Conservation (phyloP, 2,888 invertebrate species). For the Rugalucina vietnamica region DNA sequence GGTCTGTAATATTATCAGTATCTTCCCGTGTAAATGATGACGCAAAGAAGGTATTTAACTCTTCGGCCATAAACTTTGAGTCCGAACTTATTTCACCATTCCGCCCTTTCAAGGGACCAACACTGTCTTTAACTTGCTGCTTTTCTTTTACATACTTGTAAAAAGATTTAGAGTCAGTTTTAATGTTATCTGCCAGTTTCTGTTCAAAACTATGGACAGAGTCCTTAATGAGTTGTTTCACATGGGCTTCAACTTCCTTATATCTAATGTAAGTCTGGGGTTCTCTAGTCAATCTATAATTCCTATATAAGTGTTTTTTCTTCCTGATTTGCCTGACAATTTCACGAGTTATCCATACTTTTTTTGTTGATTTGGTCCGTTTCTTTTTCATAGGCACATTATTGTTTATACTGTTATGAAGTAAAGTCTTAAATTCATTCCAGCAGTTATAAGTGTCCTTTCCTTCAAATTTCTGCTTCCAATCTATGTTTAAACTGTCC, state of each 20-base stretch:
- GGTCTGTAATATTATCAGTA: neutral
- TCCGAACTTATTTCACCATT: neutral
- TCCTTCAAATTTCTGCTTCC: neutral
- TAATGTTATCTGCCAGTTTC: constrained; percentile 3
- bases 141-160: constrained; percentile 23
- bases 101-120: neutral
- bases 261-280: constrained; percentile 15
- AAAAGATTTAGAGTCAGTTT: constrained; percentile 20
- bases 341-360: constrained; percentile 21
- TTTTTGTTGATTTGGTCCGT: neutral
- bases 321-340: neutral
- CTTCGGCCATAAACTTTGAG: constrained; percentile 5
- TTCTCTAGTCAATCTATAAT: constrained; percentile 18
- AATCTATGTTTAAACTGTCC: neutral
- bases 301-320: constrained; percentile 16
- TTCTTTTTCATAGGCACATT: neutral
- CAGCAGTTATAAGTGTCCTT: neutral
- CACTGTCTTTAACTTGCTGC: neutral
- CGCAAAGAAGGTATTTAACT: neutral
- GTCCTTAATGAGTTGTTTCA: neutral
- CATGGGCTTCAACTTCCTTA: constrained; percentile 15
- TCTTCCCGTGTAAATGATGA: neutral
- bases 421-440: neutral
- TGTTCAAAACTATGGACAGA: constrained; percentile 15
- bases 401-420: neutral